A percentile compares a stretch with the other conserved stretches of the same genome.
Evolutionary conservation across 2,797 vertebrate genomes (phyloP).

Genomic region (Esox lucius): DNA sequence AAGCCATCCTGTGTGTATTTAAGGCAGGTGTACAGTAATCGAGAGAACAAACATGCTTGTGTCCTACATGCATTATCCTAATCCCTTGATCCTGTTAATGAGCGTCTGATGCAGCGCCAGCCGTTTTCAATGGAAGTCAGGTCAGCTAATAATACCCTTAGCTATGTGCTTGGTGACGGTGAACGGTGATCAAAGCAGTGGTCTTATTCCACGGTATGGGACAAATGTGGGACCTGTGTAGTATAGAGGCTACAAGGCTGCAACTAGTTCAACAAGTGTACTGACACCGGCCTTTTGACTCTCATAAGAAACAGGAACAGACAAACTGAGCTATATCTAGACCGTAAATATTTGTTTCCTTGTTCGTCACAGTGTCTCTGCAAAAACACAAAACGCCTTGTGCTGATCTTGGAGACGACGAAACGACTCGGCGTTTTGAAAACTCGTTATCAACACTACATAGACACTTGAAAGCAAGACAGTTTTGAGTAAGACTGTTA

Average conservation of each 20-base stretch:
- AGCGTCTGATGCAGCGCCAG: slow-evolving; percentile 9
- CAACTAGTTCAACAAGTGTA: background rate
- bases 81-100: slow-evolving; percentile 34
- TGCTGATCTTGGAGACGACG: background rate
- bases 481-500: slow-evolving; percentile 15
- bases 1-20: background rate
- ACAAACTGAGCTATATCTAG: background rate
- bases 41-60: background rate
- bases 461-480: background rate
- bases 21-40: background rate
- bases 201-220: background rate
- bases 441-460: background rate
- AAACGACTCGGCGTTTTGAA: background rate
- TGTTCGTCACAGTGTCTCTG: background rate
- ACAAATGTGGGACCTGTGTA: background rate
- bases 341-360: background rate
- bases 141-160: background rate
- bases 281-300: background rate
- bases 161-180: background rate
- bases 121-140: background rate
- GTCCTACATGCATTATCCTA: slow-evolving; percentile 10
- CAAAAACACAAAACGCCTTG: background rate
- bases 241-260: background rate
- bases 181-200: background rate
- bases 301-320: background rate